These are phyloP conservation scores for Drosophila nikananu DNA, from an alignment of 1,140 invertebrate genomes.

Conservation along the genomic window DNA sequence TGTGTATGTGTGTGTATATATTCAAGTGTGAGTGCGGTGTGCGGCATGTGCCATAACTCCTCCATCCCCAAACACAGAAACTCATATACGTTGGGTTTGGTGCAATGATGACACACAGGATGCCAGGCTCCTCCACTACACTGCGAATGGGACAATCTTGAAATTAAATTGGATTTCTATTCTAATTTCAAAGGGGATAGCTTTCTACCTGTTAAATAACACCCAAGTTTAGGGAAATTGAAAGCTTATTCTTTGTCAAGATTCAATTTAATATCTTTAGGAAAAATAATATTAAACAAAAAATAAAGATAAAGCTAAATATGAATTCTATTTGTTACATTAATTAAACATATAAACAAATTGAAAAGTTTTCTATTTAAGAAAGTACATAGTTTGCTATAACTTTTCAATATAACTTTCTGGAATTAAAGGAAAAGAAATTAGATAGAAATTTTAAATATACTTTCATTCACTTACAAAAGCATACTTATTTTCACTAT, in stretches of 20 bases:
- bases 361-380: not conserved
- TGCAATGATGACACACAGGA: constrained; percentile 50
- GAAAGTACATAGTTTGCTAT: no score
- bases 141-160: constrained; percentile 25
- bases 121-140: constrained; percentile 25
- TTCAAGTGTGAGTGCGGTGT: constrained; percentile 18
- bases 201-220: constrained; percentile 2
- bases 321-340: not conserved
- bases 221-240: not conserved
- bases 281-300: no score
- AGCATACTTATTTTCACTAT: no score
- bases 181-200: constrained; percentile 9
- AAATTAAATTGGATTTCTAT: constrained; percentile 26
- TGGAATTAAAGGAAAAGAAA: not conserved
- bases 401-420: no score
- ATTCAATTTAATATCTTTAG: not conserved
- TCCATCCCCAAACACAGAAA: constrained; percentile 8
- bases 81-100: constrained; percentile 34
- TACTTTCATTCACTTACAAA: not conserved
- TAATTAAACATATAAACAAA: not conserved
- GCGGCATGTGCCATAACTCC: constrained; percentile 63
- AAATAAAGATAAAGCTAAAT: not conserved
- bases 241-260: not conserved
- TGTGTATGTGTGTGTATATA: not conserved
- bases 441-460: not conserved